Conservation (phyloP, 1,140 invertebrate genomes). For the Drosophila varians region DNA sequence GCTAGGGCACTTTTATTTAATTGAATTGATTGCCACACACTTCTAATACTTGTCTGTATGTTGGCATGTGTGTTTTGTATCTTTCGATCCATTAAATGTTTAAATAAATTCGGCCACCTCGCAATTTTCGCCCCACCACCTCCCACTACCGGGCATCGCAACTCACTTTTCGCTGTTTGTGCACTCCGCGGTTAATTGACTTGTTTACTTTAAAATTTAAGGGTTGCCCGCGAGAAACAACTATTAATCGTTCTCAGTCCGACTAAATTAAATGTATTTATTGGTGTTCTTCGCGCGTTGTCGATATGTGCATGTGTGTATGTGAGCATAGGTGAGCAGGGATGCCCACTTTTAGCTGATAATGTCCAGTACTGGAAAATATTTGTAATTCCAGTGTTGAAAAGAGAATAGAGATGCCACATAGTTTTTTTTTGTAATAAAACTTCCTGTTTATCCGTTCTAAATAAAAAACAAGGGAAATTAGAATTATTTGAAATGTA, state of each 20-base stretch:
- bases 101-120: constrained; percentile 50
- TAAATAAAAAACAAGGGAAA: too few relatives aligned
- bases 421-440: too few relatives aligned
- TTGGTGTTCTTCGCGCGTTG: constrained; percentile 34
- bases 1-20: constrained; percentile 34
- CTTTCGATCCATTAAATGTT: constrained; percentile 47
- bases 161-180: constrained; percentile 50
- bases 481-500: too few relatives aligned
- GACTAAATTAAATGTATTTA: constrained; percentile 31
- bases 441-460: too few relatives aligned
- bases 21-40: constrained; percentile 50
- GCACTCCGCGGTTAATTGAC: constrained; percentile 49
- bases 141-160: neutral
- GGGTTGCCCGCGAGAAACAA: constrained; percentile 5
- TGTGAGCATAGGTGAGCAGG: neutral
- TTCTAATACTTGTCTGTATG: constrained; percentile 7
- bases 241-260: constrained; percentile 9
- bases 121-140: neutral
- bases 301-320: constrained; percentile 7
- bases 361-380: too few relatives aligned
- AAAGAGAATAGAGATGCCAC: too few relatives aligned
- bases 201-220: constrained; percentile 56
- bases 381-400: too few relatives aligned
- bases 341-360: too few relatives aligned
- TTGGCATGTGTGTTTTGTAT: constrained; percentile 11